Conservation (phyloP, 2,113 vertebrate species). For the Aleadryas rufinucha region DNA sequence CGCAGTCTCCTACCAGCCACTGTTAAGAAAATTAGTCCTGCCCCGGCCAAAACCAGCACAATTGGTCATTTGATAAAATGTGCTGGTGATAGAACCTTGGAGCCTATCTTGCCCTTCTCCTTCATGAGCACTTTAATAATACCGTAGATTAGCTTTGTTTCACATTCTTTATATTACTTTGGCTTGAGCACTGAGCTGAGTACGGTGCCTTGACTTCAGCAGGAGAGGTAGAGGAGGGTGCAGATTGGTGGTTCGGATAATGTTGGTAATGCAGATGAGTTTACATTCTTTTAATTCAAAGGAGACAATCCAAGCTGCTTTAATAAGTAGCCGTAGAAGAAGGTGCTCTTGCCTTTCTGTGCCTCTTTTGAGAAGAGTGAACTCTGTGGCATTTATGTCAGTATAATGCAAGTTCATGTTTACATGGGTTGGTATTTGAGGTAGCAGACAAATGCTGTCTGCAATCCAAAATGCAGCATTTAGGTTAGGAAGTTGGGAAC, state of each 20-base stretch:
- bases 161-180: not conserved
- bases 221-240: not conserved
- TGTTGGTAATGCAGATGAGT: not conserved
- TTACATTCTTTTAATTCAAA: not conserved
- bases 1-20: not conserved
- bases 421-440: not conserved
- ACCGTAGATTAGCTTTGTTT: not conserved
- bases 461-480: not conserved
- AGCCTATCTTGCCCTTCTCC: not conserved
- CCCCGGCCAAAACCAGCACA: not conserved
- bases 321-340: not conserved
- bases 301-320: not conserved
- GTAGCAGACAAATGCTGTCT: not conserved
- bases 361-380: not conserved
- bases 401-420: not conserved
- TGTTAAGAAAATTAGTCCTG: not conserved
- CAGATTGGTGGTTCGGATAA: rapidly evolving
- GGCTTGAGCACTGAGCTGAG: not conserved
- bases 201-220: not conserved
- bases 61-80: not conserved
- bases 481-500: not conserved
- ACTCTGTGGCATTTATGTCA: not conserved
- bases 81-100: not conserved
- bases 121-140: not conserved
- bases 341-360: not conserved